Evolutionary conservation across 2,113 vertebrate genomes (phyloP), one percentile per base, ranked within the genome.

Genomic region (Turdus rufiventris): DNA sequence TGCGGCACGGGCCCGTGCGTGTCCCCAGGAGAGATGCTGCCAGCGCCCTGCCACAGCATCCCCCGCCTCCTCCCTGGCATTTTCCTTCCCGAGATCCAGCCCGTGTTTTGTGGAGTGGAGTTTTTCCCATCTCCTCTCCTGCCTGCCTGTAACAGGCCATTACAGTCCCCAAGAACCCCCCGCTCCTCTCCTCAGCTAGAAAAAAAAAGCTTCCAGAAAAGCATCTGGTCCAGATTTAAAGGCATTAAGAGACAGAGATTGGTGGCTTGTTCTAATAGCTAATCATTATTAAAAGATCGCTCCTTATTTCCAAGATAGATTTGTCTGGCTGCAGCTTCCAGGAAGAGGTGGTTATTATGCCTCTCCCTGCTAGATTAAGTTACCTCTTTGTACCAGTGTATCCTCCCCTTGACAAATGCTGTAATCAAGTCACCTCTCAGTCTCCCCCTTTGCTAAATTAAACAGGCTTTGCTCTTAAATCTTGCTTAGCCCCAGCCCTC

Each of bases 241-340:
- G 95, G 92, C 82, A 95, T 96, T 93, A 95, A 66, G 85, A 91
- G 91, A 71, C 91, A 95, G 75, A 92, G 91, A 85, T 53, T 21
- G 93, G 95, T 94, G 85, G 94, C 85, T 83, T 88, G 85, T 83
- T 91, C 94, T 96, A 97, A 93, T 96, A 90, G 93, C 93, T 96
- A 96, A 95, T 96, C 89, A 86, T 95, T 95, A 94, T 93, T 96
- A 96, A 93, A 93, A 96, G 88, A 94, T 63, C 12, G 1, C 36
- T 89, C 90, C 85, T 80, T 76, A 85, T 96, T 97, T 95, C 88
- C 76, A 94, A 94, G 88, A 94, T 31, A 73, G 82, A 96, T 97
- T 43, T 56, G 95, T 95, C 96, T 96, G 94, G 75, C 82, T 94
- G 40, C 56, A 21, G 85, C 82, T 94, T 94, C 96, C 94, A 94